These are phyloP conservation scores for Xestia sexstrigata DNA, from an alignment of 2,888 invertebrate genomes.

Conservation along the genomic window DNA sequence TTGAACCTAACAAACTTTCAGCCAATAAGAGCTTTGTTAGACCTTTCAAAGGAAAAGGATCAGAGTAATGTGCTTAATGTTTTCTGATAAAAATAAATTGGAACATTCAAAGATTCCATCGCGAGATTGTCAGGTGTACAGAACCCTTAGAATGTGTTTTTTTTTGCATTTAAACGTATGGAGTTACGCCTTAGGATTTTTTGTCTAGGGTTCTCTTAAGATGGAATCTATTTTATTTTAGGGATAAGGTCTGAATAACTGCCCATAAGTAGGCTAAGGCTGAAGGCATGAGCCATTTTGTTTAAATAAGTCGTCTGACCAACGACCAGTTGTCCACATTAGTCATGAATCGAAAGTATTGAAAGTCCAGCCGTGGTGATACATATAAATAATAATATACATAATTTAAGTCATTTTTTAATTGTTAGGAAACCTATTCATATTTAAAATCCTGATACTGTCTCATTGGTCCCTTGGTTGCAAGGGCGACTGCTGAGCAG, in stretches of 20 bases:
- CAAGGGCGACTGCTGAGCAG: too few relatives aligned
- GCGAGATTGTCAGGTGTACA: constrained; percentile 41
- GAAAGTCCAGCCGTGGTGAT: too few relatives aligned
- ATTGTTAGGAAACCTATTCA: not conserved
- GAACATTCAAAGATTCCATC: constrained; percentile 53
- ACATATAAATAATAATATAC: too few relatives aligned
- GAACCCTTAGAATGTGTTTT: constrained; percentile 31
- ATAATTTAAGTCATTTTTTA: not conserved
- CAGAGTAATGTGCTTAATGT: constrained; percentile 51
- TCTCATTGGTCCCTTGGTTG: too few relatives aligned
- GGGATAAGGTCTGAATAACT: not conserved
- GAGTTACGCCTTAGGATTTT: constrained; percentile 4
- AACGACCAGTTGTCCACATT: not conserved
- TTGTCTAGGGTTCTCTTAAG: not conserved
- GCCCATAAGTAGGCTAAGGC: too few relatives aligned
- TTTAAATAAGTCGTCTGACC: not conserved
- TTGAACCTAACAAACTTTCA: constrained; percentile 26
- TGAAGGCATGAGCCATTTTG: not conserved
- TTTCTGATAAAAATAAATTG: constrained; percentile 60
- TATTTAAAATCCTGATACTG: not conserved
- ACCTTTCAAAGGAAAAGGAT: constrained; percentile 38
- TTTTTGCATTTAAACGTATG: constrained; percentile 34
- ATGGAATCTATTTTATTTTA: not conserved
- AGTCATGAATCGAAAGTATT: not conserved
- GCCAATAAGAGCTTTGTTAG: constrained; percentile 29